Evolutionary conservation across 2,888 invertebrate species (phyloP).

Genomic region (Drosophila robusta): DNA sequence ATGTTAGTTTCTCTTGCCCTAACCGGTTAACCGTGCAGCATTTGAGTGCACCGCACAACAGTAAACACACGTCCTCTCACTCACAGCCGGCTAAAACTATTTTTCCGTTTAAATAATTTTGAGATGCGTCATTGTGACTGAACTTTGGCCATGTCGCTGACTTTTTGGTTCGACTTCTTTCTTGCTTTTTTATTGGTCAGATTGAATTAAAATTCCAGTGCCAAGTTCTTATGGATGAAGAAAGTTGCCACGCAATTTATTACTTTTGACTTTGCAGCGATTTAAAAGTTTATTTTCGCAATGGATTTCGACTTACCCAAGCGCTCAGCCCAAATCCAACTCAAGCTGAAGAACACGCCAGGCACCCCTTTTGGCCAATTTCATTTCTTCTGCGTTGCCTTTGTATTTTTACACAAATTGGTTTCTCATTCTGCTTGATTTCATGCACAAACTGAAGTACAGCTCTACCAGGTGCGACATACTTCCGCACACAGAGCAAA

Average conservation of each 20-base stretch:
- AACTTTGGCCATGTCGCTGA: constrained; percentile 52
- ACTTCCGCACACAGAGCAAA: constrained; percentile 4
- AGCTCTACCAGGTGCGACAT: constrained; percentile 57
- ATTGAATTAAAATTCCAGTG: constrained; percentile 59
- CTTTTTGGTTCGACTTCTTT: constrained; percentile 33
- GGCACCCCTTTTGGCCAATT: constrained; percentile 67
- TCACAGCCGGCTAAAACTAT: constrained; percentile 36
- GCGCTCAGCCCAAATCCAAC: constrained; percentile 38
- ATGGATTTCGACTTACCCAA: constrained; percentile 37
- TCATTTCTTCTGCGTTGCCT: constrained; percentile 50
- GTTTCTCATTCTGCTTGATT: constrained; percentile 76
- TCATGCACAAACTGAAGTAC: constrained; percentile 71
- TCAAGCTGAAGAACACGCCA: constrained; percentile 9
- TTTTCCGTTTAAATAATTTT: constrained; percentile 70
- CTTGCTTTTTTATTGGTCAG: constrained; percentile 6
- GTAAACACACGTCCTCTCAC: constrained; percentile 8
- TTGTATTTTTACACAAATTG: constrained; percentile 73
- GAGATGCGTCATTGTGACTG: constrained; percentile 42
- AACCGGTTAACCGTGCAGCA: constrained; percentile 53
- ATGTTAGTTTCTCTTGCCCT: constrained; percentile 56
- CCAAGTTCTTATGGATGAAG: constrained; percentile 32
- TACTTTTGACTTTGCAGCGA: constrained; percentile 54
- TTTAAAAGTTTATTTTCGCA: constrained; percentile 61
- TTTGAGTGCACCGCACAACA: constrained; percentile 42
- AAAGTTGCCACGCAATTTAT: constrained; percentile 64